phyloP scores from a whole-genome alignment of 1,140 invertebrate genomes.

The Heterodera schachtii region DNA sequence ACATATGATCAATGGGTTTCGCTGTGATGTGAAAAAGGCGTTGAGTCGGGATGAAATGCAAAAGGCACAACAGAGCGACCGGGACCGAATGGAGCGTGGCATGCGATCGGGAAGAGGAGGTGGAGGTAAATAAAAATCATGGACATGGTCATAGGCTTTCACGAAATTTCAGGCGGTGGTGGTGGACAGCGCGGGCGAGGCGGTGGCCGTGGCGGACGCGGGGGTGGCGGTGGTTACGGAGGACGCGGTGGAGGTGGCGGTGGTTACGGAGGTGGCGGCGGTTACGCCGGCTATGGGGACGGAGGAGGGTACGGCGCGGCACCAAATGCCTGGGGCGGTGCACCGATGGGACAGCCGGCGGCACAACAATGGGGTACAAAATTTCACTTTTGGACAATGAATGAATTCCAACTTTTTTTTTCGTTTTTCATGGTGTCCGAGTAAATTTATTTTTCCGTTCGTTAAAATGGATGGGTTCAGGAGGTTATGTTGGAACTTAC shows the following conservation, averaged over 20 bases:
- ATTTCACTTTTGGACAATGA: not conserved
- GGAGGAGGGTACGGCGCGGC: constrained; percentile 21
- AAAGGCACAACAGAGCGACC: constrained; percentile 56
- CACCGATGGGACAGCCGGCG: not conserved
- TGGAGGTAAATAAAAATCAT: not conserved
- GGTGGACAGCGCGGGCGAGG: not conserved
- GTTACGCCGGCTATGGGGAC: constrained; percentile 31
- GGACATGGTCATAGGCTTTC: no score
- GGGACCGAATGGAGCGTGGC: constrained; percentile 55
- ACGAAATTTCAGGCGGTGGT: not conserved
- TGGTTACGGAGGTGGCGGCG: constrained; percentile 44
- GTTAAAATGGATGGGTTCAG: not conserved
- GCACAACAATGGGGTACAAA: constrained; percentile 4
- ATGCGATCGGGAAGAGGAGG: constrained; percentile 47
- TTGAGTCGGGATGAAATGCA: constrained; percentile 68
- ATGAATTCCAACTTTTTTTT: not conserved
- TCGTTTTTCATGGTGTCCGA: no score
- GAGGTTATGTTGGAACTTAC: constrained; percentile 33
- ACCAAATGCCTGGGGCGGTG: not conserved
- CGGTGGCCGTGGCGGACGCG: constrained; percentile 34
- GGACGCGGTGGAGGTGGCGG: constrained; percentile 26
- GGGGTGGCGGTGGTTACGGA: constrained; percentile 23
- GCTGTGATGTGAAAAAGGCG: constrained; percentile 70
- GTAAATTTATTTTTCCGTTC: no score
- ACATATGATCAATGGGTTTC: constrained; percentile 67